phyloP scores from a whole-genome alignment of 2,113 vertebrate species.

The Ochotona princeps region DNA sequence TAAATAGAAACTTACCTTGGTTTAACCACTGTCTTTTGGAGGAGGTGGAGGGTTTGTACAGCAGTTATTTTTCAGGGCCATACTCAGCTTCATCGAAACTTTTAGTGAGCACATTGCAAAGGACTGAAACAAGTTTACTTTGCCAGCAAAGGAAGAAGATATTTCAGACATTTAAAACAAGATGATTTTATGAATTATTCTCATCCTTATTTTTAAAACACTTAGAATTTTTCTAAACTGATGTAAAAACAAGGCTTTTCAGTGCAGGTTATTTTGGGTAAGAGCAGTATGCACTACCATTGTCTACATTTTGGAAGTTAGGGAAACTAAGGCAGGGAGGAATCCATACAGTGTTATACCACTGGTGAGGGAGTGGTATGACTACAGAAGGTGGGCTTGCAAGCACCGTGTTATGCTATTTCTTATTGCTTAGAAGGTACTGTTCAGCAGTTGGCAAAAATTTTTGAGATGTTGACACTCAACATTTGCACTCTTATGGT shows the following conservation, averaged over 20 bases:
- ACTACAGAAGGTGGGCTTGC: not conserved
- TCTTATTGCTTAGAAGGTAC: not conserved
- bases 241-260: not conserved
- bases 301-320: not conserved
- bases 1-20: not conserved
- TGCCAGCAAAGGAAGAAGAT: not conserved
- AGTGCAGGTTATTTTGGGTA: not conserved
- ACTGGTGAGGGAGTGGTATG: not conserved
- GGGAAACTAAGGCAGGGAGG: not conserved
- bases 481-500: not conserved
- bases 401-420: fast-evolving
- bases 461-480: not conserved
- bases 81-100: not conserved
- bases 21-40: not conserved
- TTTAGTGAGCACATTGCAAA: not conserved
- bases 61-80: not conserved
- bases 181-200: not conserved
- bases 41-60: not conserved
- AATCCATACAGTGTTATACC: not conserved
- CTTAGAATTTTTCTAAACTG: not conserved
- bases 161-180: not conserved
- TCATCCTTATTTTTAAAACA: not conserved
- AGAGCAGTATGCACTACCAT: not conserved
- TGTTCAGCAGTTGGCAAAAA: not conserved
- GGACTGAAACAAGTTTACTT: not conserved